Conservation (phyloP, 2,113 vertebrate species). For the Larimichthys crocea region DNA sequence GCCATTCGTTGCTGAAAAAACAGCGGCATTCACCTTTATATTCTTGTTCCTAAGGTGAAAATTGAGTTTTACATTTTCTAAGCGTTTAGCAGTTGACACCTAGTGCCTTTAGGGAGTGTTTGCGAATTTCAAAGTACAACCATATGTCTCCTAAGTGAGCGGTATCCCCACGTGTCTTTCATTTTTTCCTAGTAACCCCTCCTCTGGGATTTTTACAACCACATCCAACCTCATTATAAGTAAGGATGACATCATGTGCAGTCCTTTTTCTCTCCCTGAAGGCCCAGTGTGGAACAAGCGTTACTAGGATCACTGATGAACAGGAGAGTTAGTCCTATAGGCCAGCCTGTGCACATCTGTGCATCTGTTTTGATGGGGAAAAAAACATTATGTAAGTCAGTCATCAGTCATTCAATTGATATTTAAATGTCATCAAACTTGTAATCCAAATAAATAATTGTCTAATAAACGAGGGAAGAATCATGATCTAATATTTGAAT, state of each 20-base stretch:
- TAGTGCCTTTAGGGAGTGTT: conserved; percentile 48
- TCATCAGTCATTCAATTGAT: no score
- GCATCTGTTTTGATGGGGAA: conserved; percentile 14
- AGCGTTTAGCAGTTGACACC: conserved; percentile 33
- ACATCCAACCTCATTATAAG: conserved; percentile 61
- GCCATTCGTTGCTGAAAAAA: conserved; percentile 6
- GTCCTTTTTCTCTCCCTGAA: conserved; percentile 32
- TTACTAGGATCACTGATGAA: conserved; percentile 24
- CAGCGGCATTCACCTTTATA: neutral
- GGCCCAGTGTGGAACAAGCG: conserved; percentile 5
- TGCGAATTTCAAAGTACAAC: conserved; percentile 55
- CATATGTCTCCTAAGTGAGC: conserved; percentile 42
- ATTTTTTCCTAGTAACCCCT: conserved; percentile 17
- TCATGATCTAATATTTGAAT: no score
- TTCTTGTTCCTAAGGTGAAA: conserved; percentile 14
- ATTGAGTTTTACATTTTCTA: conserved; percentile 37
- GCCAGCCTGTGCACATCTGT: neutral
- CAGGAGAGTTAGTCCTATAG: neutral
- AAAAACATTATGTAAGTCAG: neutral
- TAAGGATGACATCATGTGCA: conserved; percentile 52
- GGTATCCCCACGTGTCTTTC: conserved; percentile 31
- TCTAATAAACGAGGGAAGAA: no score
- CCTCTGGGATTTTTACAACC: conserved; percentile 44
- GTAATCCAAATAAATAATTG: no score
- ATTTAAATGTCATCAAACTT: no score